Percentiles rank a stretch among this genome's conserved stretches.
Evolutionary conservation across 2,888 invertebrate genomes (phyloP).

Genomic region (Phortica okadai): DNA sequence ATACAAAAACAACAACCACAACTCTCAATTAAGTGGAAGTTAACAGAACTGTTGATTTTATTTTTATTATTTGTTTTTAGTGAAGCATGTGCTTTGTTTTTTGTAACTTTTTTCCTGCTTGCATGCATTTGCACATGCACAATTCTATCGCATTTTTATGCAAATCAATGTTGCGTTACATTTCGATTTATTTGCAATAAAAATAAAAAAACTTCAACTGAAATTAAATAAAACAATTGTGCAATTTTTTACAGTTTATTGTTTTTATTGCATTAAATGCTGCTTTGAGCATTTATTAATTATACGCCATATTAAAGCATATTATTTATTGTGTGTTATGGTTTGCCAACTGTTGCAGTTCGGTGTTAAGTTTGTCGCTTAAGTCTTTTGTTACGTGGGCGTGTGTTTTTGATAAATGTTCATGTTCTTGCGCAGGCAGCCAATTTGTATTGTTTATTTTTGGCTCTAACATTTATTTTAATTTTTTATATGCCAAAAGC

Average conservation of each 20-base stretch:
- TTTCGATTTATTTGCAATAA: neutral
- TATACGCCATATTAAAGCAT: neutral
- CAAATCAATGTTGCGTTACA: constrained; percentile 40
- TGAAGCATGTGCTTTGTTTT: neutral
- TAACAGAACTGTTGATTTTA: neutral
- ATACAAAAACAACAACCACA: neutral
- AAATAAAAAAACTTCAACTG: neutral
- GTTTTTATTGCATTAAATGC: constrained; percentile 22
- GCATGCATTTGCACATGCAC: constrained; percentile 12
- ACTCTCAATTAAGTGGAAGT: neutral
- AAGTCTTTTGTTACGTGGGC: constrained; percentile 45
- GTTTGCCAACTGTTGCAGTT: neutral
- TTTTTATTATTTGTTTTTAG: neutral
- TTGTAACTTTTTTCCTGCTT: neutral
- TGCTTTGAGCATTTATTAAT: constrained; percentile 14
- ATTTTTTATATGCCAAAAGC: neutral
- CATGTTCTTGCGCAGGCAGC: neutral
- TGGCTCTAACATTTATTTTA: neutral
- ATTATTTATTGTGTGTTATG: constrained; percentile 3
- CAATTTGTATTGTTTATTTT: constrained; percentile 15
- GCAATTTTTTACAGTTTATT: constrained; percentile 48
- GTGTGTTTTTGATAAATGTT: neutral
- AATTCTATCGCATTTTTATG: constrained; percentile 50
- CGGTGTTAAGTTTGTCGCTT: constrained; percentile 53
- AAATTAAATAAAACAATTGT: constrained; percentile 37